Evolutionary conservation across 1,140 invertebrate genomes (phyloP).

Genomic region (Pentalonia nigronervosa): DNA sequence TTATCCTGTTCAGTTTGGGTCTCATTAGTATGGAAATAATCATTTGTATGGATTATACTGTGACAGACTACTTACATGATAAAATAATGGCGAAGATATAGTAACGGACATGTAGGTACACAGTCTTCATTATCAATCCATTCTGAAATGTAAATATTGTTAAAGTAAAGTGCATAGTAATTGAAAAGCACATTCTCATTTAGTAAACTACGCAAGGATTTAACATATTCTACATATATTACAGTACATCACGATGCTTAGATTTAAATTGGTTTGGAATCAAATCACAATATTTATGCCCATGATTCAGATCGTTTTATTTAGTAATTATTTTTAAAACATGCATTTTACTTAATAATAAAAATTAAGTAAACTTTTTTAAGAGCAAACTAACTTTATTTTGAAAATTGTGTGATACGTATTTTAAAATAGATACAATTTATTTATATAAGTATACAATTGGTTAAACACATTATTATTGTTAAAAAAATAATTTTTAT

Average conservation of each 20-base stretch:
- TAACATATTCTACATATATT: background rate
- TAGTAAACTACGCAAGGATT: background rate
- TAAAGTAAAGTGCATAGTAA: background rate
- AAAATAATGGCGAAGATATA: background rate
- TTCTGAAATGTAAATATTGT: conserved; percentile 38
- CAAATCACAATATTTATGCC: background rate
- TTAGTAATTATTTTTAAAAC: too few species aligned
- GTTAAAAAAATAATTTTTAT: too few species aligned
- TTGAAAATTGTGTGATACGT: too few species aligned
- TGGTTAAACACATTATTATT: too few species aligned
- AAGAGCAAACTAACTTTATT: too few species aligned
- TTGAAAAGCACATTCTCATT: background rate
- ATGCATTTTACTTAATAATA: too few species aligned
- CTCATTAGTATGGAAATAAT: conserved; percentile 33
- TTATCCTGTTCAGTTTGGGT: background rate
- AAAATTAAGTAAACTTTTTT: too few species aligned
- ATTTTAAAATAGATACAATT: too few species aligned
- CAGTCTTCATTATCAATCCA: conserved; percentile 44
- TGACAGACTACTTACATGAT: conserved; percentile 24
- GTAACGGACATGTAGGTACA: background rate
- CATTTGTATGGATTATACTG: background rate
- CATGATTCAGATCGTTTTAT: too few species aligned
- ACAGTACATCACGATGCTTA: background rate
- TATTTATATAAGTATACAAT: too few species aligned
- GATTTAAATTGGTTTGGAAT: background rate